phyloP scores from a whole-genome alignment of 2,113 vertebrate genomes.

The Sclerurus mexicanus region DNA sequence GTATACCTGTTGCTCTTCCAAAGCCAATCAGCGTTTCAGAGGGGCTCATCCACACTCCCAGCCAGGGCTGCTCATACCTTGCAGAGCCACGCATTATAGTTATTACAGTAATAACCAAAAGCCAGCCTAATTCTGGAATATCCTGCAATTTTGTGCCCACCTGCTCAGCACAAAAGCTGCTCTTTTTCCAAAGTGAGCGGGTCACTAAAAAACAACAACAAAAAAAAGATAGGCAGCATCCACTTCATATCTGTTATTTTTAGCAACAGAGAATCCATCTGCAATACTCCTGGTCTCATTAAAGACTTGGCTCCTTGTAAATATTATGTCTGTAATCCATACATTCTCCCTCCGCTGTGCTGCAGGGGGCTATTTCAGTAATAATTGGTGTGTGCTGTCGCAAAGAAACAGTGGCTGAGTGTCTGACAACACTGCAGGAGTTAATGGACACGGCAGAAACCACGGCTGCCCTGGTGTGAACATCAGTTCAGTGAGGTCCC shows the following conservation, averaged over 20 bases:
- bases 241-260: neutral
- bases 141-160: neutral
- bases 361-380: constrained; percentile 49
- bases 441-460: neutral
- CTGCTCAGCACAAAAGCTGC: neutral
- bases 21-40: neutral
- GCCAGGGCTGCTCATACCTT: neutral
- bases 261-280: constrained; percentile 36
- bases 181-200: neutral
- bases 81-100: neutral
- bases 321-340: constrained; percentile 37
- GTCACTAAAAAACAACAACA: neutral
- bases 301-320: constrained; percentile 53
- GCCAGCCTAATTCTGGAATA: neutral
- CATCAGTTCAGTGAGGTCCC: neutral
- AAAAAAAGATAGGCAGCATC: neutral
- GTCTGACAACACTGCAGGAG: constrained; percentile 27
- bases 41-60: neutral
- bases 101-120: neutral
- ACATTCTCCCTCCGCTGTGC: neutral
- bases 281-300: constrained; percentile 50
- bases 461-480: fast-evolving
- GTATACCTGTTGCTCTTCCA: neutral
- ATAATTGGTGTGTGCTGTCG: neutral
- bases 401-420: constrained; percentile 5